Conservation (phyloP, 1,140 invertebrate genomes). For the Onthophagus taurus region DNA sequence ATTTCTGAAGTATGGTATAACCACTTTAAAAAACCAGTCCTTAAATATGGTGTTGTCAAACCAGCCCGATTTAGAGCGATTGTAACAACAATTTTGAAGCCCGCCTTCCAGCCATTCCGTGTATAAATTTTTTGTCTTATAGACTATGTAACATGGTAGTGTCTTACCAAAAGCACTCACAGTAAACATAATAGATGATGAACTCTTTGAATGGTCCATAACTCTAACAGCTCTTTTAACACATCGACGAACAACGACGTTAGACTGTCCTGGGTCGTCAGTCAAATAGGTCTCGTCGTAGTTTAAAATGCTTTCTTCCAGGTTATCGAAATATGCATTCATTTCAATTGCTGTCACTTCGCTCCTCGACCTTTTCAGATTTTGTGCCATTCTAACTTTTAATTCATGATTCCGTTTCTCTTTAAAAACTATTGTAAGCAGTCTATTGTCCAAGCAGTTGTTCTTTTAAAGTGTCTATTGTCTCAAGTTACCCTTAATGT, state of each 20-base stretch:
- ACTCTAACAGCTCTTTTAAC: conserved; percentile 32
- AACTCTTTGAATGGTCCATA: conserved; percentile 19
- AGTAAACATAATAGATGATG: neutral
- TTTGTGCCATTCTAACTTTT: too few relatives aligned
- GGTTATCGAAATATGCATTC: too few relatives aligned
- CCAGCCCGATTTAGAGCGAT: neutral
- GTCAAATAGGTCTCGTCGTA: conserved; percentile 36
- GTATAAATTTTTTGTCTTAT: conserved; percentile 4
- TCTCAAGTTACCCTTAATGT: too few relatives aligned
- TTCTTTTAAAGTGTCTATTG: too few relatives aligned
- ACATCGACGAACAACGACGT: conserved; percentile 30
- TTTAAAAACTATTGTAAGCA: too few relatives aligned
- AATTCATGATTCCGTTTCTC: too few relatives aligned
- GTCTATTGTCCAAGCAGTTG: too few relatives aligned
- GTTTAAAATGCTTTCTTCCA: too few relatives aligned
- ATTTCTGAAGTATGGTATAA: neutral
- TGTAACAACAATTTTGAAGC: neutral
- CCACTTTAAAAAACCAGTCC: neutral
- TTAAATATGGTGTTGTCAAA: conserved; percentile 2
- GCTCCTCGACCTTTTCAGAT: too few relatives aligned
- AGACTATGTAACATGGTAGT: conserved; percentile 1
- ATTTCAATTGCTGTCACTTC: too few relatives aligned
- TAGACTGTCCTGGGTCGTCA: conserved; percentile 34
- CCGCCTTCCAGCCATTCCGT: neutral
- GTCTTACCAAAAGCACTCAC: neutral